A percentile compares a stretch with the other conserved stretches of the same genome.
These are phyloP conservation scores for Euphydryas editha DNA, from an alignment of 2,888 invertebrate species.

Conservation along the genomic window DNA sequence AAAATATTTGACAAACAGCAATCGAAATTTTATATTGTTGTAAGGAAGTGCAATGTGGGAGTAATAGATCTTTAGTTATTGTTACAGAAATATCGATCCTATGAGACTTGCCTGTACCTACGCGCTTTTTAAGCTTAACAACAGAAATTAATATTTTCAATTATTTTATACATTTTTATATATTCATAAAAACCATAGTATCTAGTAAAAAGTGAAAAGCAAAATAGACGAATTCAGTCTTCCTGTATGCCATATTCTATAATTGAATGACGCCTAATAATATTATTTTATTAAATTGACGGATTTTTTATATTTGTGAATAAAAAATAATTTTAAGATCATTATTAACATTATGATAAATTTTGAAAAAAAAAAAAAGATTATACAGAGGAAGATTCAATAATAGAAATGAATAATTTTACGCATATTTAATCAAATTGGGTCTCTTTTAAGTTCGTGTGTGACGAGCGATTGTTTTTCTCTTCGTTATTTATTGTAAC, in stretches of 20 bases:
- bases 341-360: too few species aligned
- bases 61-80: conserved; percentile 33
- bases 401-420: too few species aligned
- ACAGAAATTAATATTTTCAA: conserved; percentile 12
- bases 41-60: conserved; percentile 32
- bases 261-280: conserved; percentile 39
- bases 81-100: conserved; percentile 19
- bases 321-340: background rate
- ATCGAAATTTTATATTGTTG: background rate
- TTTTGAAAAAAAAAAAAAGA: too few species aligned
- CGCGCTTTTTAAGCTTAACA: conserved; percentile 32
- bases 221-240: conserved; percentile 47
- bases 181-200: conserved; percentile 13
- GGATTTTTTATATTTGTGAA: conserved; percentile 2
- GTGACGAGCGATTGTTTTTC: too few species aligned
- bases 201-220: conserved; percentile 17
- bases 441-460: too few species aligned
- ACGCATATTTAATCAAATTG: too few species aligned
- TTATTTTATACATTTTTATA: background rate
- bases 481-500: too few species aligned
- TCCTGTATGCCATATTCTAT: conserved; percentile 53
- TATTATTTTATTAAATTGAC: conserved; percentile 47
- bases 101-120: conserved; percentile 18
- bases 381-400: too few species aligned
- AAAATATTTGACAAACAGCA: conserved; percentile 3